A percentile compares a stretch with the other conserved stretches of the same genome.
phyloP scores from a whole-genome alignment of 2,797 vertebrate species.

The Brotogeris chrysoptera region DNA sequence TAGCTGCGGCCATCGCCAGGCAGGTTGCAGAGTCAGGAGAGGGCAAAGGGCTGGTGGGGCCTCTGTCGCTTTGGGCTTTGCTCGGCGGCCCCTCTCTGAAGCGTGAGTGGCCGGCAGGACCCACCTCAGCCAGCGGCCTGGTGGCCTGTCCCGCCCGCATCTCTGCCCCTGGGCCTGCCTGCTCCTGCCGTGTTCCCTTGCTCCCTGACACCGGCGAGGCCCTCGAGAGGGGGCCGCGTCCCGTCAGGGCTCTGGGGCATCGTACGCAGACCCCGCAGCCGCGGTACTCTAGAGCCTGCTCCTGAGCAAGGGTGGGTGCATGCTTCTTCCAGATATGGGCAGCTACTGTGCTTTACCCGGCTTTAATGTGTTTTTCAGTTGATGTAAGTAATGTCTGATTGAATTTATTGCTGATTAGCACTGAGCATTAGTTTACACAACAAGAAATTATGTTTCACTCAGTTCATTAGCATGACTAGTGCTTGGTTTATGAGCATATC shows the following conservation, averaged over 20 bases:
- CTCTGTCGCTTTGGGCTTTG: neutral
- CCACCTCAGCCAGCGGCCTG: too few species aligned
- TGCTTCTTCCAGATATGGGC: neutral
- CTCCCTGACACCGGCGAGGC: rapidly evolving
- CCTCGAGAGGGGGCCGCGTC: rapidly evolving
- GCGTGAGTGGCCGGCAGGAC: neutral
- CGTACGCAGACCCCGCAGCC: too few species aligned
- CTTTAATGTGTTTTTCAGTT: slow-evolving; percentile 41
- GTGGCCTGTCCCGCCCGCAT: neutral
- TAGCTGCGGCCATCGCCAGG: rapidly evolving
- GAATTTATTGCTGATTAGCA: slow-evolving; percentile 62
- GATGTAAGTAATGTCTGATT: slow-evolving; percentile 64
- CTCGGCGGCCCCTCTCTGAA: too few species aligned
- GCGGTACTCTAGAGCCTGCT: neutral
- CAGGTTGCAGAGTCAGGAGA: rapidly evolving
- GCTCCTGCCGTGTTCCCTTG: rapidly evolving
- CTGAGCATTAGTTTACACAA: slow-evolving; percentile 53
- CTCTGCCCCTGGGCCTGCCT: rapidly evolving
- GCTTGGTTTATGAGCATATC: slow-evolving; percentile 51
- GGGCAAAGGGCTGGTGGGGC: neutral
- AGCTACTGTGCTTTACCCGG: neutral
- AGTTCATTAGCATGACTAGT: slow-evolving; percentile 51
- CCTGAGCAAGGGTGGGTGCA: rapidly evolving
- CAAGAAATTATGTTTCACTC: slow-evolving; percentile 53
- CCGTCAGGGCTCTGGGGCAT: neutral